Conservation (phyloP, 2,113 vertebrate genomes). For the Solea solea region DNA sequence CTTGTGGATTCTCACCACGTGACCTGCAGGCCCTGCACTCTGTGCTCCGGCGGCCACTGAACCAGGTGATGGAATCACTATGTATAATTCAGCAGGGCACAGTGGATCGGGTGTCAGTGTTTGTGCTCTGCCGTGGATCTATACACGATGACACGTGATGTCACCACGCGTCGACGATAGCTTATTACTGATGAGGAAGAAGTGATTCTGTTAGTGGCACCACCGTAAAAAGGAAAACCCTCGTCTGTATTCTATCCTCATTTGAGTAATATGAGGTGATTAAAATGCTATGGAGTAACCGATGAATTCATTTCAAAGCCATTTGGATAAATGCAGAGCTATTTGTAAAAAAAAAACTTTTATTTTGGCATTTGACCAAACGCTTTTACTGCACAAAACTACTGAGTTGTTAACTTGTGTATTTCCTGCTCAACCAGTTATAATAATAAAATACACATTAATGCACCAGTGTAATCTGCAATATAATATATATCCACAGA, state of each 20-base stretch:
- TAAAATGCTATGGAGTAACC: not conserved
- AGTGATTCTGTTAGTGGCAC: not conserved
- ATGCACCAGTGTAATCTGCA: no score
- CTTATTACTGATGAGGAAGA: not conserved
- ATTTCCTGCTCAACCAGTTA: no score
- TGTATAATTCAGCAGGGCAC: conserved; percentile 75
- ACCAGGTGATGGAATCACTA: conserved; percentile 62
- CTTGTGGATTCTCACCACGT: not conserved
- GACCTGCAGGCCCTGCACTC: conserved; percentile 18
- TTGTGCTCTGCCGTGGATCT: conserved; percentile 34
- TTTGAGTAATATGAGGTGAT: not conserved
- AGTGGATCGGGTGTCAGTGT: conserved; percentile 65
- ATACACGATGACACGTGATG: conserved; percentile 58
- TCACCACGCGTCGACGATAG: not conserved
- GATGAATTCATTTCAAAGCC: not conserved
- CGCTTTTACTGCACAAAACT: no score
- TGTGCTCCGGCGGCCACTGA: conserved; percentile 45
- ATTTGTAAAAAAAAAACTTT: no score
- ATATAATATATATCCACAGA: no score
- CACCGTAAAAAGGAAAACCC: not conserved
- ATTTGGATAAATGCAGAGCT: no score
- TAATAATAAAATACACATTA: no score
- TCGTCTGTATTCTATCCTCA: not conserved
- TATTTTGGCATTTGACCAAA: no score
- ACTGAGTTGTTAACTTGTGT: no score